Evolutionary conservation across 2,888 invertebrate species (phyloP).

Genomic region (Pollenia amentaria): DNA sequence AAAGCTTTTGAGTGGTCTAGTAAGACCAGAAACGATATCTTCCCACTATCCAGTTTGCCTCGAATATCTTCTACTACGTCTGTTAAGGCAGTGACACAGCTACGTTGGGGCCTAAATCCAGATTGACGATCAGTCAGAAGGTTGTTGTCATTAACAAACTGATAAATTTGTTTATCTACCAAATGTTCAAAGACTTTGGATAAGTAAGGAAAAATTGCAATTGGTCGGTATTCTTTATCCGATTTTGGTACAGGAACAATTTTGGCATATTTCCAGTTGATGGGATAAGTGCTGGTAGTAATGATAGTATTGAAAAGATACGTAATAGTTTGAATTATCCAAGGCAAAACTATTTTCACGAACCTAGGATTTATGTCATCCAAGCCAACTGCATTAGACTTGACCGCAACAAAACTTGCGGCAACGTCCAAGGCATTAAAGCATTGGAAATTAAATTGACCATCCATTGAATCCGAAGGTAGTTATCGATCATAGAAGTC

Average conservation of each 20-base stretch:
- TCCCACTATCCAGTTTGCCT: neutral
- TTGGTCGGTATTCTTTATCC: neutral
- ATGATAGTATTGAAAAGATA: too few relatives aligned
- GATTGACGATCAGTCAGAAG: neutral
- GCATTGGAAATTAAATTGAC: too few relatives aligned
- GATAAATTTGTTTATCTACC: neutral
- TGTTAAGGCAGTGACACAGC: too few relatives aligned
- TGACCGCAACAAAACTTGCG: too few relatives aligned
- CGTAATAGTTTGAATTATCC: too few relatives aligned
- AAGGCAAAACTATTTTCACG: too few relatives aligned
- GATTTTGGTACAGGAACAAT: neutral
- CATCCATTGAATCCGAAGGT: too few relatives aligned
- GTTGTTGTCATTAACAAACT: neutral
- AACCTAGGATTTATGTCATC: too few relatives aligned
- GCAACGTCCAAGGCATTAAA: too few relatives aligned
- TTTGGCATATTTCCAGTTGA: conserved; percentile 9
- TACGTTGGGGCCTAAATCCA: conserved; percentile 3
- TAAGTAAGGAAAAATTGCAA: neutral
- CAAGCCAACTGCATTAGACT: too few relatives aligned
- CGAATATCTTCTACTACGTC: neutral
- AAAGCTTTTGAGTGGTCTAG: conserved; percentile 11
- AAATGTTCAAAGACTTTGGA: conserved; percentile 14
- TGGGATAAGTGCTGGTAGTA: too few relatives aligned
- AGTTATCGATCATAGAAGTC: too few relatives aligned
- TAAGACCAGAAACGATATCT: neutral